Base-by-base conservation (phyloP, 2,113 vertebrate species). In the Nothocercus nigrocapillus region DNA sequence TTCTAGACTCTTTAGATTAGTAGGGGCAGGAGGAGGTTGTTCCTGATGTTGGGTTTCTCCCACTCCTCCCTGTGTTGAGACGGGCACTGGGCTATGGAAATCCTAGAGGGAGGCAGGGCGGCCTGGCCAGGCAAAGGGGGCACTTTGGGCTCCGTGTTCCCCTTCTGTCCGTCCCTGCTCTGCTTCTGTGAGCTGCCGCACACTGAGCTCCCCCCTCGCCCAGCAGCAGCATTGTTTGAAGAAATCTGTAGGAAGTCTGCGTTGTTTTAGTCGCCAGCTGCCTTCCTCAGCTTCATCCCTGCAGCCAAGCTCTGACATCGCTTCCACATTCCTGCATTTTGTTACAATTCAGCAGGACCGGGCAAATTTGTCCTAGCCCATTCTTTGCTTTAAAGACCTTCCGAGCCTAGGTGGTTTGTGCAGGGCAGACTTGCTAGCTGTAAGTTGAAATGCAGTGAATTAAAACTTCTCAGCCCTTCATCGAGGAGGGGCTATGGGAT, bases 401-500 rank as follows among this genome's bases (percentile, higher is more conserved):
- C 36, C 62, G 53, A 17, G 34, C 42, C 47, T 3, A 5, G 61
- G 42, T 72, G 17, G 0, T 5, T 70, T 2, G 0, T 19, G 67
- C 67, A 19, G 76, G 4, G 21, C 90, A 74, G 88, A 22, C 54
- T 82, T 30, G 3, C 0, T 9, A 67, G 72, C 3, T 75, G 67
- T 54, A 82, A 89, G 14, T 24, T 10, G 81, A 72, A 72, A 59
- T 36, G 47, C n/a, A 34, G 27, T 40, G 49, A 85, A 54, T 94
- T 93, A 34, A 85, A 88, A 25, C 44, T 69, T 73, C 84, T 42
- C 82, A 54, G 70, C 59, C 78, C 73, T 24, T 69, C 85, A 45
- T 30, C n/a, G 27, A 10, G 11, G 74, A 82, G 61, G 79, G 56
- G n/a, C 87, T 74, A 62, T 40, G 27, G 77, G 10, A 59, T 59